Evolutionary conservation across 2,888 invertebrate species (phyloP), one percentile per base, ranked within the genome.

Genomic region (Drosophila prostipennis): DNA sequence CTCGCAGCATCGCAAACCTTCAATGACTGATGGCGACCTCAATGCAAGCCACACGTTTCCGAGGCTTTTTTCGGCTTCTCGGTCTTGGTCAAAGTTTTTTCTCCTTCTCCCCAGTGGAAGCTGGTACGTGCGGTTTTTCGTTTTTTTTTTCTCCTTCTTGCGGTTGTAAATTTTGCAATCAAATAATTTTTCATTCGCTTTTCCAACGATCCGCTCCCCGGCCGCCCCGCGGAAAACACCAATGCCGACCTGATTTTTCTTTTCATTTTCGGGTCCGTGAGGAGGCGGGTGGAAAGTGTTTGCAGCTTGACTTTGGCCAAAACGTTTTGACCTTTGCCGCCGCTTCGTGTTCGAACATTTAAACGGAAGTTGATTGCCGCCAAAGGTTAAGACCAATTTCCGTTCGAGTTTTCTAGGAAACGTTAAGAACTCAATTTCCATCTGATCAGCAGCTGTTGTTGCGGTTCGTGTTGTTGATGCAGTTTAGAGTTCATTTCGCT

Each of bases 291-390:
- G 61, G 74, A 85, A 77, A 77, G 61, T 68, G 77, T 77, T 72
- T 72, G 48, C 57, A 48, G 58, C 59, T 75, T 75, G 57, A 46
- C 77, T 72, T 69, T 68, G 71, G 70, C 73, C 71, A 80, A 86
- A 87, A 87, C 79, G 84, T 87, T 85, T 85, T 87, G 77, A 84
- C 84, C 78, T 89, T 85, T 88, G 78, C 70, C 58, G 78, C 72
- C 72, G 72, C 74, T 67, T 89, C 89, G 84, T 87, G 87, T 80
- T 87, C 80, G 81, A 87, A 87, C 89, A 87, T 87, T 87, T 87
- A 89, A 85, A 89, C 89, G 85, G 85, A 89, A 87, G 89, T 87
- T 82, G 82, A 80, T 86, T 79, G 78, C 84, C 88, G 82, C 76
- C 85, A 89, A 80, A 89, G 84, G 89, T 84, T 83, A 84, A 87